Base-by-base conservation (phyloP, 53 echinoderm and acorn worm genomes). In the Luidia sarsii region DNA sequence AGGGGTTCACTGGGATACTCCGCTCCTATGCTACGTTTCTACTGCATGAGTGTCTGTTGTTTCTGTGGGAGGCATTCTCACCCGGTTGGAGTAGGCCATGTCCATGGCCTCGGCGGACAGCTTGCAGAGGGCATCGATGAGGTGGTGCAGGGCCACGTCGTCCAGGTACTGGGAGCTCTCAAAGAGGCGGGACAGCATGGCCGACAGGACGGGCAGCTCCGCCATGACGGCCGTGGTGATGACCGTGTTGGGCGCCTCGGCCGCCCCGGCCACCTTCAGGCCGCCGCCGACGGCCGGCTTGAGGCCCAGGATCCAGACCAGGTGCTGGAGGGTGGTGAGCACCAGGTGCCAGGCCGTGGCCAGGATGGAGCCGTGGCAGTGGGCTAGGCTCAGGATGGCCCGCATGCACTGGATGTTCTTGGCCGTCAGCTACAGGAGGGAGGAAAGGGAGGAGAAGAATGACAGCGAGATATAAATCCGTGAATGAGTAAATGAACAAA, bases 361-460 rank as follows among this genome's bases (percentile, higher is more conserved):
- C 18, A 96, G 81, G 57, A 96, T 91, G 49, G 93, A 88, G 15
- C 97, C 97, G 48, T 96, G 93, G 64, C 93, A 93, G 65, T 93
- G 90, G 37, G 97, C 90, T 21, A 96, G 75, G 56, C 93, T 93
- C 7, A 96, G 69, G 61, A 93, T 96, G 35, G 97, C 97, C 33
- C 97, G 81, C 97, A 96, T 96, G 25, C 97, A 95, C 88, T 96
- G 97, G 57, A 96, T 89, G 84, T 96, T 96, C 85, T 96, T 68
- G 31, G 87, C 87, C 1, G 87, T 87, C 18, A 87, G 64, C 87
- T 87, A 56, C n/a, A n/a, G n/a, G n/a, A n/a, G n/a, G n/a, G n/a
- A n/a, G n/a, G n/a, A n/a, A n/a, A n/a, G n/a, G n/a, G n/a, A n/a
- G n/a, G n/a, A n/a, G n/a, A n/a, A n/a, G n/a, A n/a, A n/a, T n/a